Percentiles rank a stretch among this genome's conserved stretches.
phyloP scores from a whole-genome alignment of 2,797 vertebrate genomes.

The Scleropages formosus region DNA sequence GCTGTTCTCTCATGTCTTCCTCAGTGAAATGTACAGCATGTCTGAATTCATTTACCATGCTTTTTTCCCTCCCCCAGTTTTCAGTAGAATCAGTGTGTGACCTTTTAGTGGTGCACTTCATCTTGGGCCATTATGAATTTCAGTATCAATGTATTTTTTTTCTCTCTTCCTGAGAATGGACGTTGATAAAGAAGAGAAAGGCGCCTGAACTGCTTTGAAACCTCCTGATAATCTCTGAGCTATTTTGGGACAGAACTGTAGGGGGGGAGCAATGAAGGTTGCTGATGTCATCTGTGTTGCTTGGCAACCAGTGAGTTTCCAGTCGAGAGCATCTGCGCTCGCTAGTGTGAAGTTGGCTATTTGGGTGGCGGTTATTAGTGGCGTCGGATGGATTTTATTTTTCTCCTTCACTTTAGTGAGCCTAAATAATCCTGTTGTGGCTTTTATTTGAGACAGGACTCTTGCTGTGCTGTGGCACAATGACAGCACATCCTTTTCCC shows the following conservation, averaged over 20 bases:
- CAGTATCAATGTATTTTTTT: neutral
- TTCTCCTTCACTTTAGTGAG: slow-evolving; percentile 2
- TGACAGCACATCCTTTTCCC: neutral
- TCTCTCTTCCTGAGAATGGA: slow-evolving; percentile 2
- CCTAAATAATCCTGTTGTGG: slow-evolving; percentile 11
- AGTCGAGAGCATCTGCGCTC: slow-evolving; percentile 57
- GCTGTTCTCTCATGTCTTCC: neutral
- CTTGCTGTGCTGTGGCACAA: neutral
- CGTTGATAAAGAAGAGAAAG: slow-evolving; percentile 34
- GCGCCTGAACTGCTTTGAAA: slow-evolving; percentile 55
- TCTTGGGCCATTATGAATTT: neutral
- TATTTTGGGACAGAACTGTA: slow-evolving; percentile 68
- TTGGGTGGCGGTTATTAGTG: slow-evolving; percentile 40
- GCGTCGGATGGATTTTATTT: slow-evolving; percentile 23
- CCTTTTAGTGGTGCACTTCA: slow-evolving; percentile 4
- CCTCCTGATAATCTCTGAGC: slow-evolving; percentile 65
- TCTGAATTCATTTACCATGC: neutral
- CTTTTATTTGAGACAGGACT: neutral
- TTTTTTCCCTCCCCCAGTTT: neutral
- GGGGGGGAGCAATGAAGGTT: slow-evolving; percentile 55
- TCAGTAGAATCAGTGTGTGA: neutral
- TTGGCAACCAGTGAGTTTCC: slow-evolving; percentile 68
- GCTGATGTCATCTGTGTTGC: slow-evolving; percentile 74
- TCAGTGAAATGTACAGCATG: neutral
- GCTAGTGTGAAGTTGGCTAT: slow-evolving; percentile 51